phyloP scores from a whole-genome alignment of 2,797 vertebrate genomes.

The Falco rusticolus region DNA sequence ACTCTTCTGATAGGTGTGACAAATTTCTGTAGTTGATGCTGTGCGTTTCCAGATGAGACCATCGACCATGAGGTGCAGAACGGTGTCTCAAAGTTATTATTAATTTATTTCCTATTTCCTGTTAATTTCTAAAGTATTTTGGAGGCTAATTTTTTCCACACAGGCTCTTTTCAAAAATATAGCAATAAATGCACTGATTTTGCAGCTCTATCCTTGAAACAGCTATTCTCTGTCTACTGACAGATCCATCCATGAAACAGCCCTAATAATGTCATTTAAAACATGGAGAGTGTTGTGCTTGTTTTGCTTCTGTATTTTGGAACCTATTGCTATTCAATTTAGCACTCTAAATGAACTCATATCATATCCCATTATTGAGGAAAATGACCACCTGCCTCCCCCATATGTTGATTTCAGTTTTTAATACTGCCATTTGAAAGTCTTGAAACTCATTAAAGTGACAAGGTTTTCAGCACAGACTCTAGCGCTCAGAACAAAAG shows the following conservation, averaged over 20 bases:
- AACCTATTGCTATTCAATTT: slow-evolving; percentile 70
- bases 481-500: slow-evolving; percentile 9
- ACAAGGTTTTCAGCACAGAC: background rate
- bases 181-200: background rate
- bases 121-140: slow-evolving; percentile 1
- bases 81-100: background rate
- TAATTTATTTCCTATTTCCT: slow-evolving; percentile 10
- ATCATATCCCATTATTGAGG: slow-evolving; percentile 66
- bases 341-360: slow-evolving; percentile 69
- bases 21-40: slow-evolving; percentile 14
- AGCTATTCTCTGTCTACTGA: background rate
- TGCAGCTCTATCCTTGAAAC: background rate
- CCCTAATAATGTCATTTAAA: slow-evolving; percentile 48
- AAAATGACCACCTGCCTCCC: slow-evolving; percentile 76
- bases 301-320: slow-evolving; percentile 57
- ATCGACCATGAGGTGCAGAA: background rate
- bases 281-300: slow-evolving; percentile 22
- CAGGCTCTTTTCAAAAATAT: background rate
- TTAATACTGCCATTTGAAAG: slow-evolving; percentile 69
- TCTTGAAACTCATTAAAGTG: slow-evolving; percentile 56
- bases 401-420: slow-evolving; percentile 74
- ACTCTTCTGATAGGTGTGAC: slow-evolving; percentile 16
- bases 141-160: background rate
- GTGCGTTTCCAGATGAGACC: background rate
- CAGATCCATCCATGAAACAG: background rate